These are phyloP conservation scores for Pseudorasbora parva DNA, from an alignment of 2,113 vertebrate genomes.

Conservation along the genomic window DNA sequence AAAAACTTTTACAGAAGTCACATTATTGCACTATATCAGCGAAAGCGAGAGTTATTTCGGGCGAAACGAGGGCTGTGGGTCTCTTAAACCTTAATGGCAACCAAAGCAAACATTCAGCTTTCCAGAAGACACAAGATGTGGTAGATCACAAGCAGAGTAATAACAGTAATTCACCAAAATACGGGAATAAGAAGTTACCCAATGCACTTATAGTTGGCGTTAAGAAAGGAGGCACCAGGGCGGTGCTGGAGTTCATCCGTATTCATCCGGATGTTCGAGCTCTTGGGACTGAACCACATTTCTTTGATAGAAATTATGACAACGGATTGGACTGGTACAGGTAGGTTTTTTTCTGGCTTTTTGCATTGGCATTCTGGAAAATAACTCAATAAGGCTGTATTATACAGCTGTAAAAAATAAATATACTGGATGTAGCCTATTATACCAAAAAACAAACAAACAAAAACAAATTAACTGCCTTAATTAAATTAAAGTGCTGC, in stretches of 20 bases:
- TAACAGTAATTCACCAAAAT: constrained; percentile 68
- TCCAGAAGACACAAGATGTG: constrained; percentile 42
- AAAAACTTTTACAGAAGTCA: constrained; percentile 82
- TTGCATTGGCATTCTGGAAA: not conserved
- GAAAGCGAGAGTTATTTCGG: constrained; percentile 62
- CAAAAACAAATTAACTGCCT: not conserved
- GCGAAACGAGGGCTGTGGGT: constrained; percentile 44
- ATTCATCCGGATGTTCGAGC: constrained; percentile 95
- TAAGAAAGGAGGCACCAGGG: constrained; percentile 94
- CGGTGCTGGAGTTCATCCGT: constrained; percentile 94
- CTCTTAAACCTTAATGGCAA: constrained; percentile 49
- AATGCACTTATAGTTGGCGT: constrained; percentile 92
- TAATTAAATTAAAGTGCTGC: not conserved
- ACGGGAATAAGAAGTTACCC: constrained; percentile 86
- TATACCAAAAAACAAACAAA: not conserved
- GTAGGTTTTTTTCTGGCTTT: constrained; percentile 74
- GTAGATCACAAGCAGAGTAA: constrained; percentile 65
- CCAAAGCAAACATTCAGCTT: constrained; percentile 56
- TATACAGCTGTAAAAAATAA: no score
- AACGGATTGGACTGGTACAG: constrained; percentile 95
- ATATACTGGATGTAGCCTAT: no score
- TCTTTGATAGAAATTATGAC: constrained; percentile 96
- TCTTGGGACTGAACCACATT: constrained; percentile 92
- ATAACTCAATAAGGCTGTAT: not conserved
- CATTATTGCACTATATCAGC: constrained; percentile 72